Base-by-base conservation (phyloP, 2,113 vertebrate genomes). In the Zosterops hypoxanthus region DNA sequence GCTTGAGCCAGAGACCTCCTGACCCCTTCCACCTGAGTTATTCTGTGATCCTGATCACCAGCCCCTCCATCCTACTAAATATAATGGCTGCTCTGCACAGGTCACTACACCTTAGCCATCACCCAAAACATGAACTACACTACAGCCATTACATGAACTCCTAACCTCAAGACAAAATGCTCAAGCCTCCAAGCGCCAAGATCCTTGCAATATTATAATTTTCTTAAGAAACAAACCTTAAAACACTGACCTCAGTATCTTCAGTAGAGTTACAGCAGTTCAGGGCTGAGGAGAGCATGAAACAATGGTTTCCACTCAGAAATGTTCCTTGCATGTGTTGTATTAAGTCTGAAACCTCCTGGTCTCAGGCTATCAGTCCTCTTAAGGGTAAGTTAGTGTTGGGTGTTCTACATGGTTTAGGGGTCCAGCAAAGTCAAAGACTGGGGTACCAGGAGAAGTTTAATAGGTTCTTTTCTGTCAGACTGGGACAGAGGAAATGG, bases 291-390 rank as follows among this genome's bases (percentile, higher is more conserved):
- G 34, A 65, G n/a, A 66, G 8, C 9, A 26, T 39, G 9, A 47
- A 89, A 56, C 31, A 46, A 44, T 44, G 6, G 3, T 65, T 91
- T 78, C 26, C 53, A 60, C 12, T 8, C 11, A 89, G 24, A 36
- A 61, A 14, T 33, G 17, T 39, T 57, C 34, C 25, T 11, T 68
- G 5, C 4, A 5, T 84, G 8, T 68, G 22, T 5, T 39, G 18
- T 44, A 41, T 64, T 25, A 71, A 86, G 36, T 24, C 46, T 72
- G 57, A 87, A 56, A 33, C 5, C 8, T 52, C 29, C 65, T 72
- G 28, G 7, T 57, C 25, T 39, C 8, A 44, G 4, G 36, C 4
- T 0, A 0, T 10, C 0, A 0, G 13, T 65, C 25, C 11, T 66
- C 39, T 61, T 31, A 63, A n/a, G 14, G 8, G 19, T 41, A 59